Base-by-base conservation (phyloP, 1,140 invertebrate species). In the Colletes latitarsis region DNA sequence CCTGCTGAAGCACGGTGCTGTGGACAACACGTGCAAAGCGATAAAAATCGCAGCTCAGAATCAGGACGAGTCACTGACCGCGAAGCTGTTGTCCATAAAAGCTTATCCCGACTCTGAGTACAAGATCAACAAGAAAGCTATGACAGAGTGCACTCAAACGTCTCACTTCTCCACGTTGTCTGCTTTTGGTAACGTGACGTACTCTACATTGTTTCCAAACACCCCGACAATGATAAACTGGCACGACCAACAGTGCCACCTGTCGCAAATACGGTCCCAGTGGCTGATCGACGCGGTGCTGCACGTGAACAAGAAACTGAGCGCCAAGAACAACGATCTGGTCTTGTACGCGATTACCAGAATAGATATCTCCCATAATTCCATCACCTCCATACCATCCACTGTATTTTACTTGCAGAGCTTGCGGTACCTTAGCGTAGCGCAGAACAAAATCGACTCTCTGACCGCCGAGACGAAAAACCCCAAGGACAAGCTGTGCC, bases 211-310 rank as follows among this genome's bases (percentile, higher is more conserved):
- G 77, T 97, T 97, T 90, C 98, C 98, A 8, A 96, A 96, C 69
- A 96, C 95, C 57, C 95, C 98, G 0, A 98, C 98, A 0, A 98
- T 98, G 95, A 95, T 99, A 5, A 98, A 98, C 92, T 99, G 99
- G 99, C 97, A 99, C 84, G 96, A 97, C 86, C 96, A 98, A 84
- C 95, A 96, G 69, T 96, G 96, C 90, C 94, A 95, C 82, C 90
- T 97, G 52, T 93, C 94, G 85, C 93, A 96, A 90, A 95, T 97
- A 39, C 94, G 95, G 52, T 89, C 96, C 49, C 96, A 97, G 69
- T 99, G 98, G 98, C 90, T 99, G 10, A 95, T 95, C 14, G 96
- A 96, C 82, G 97, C 98, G 0, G 96, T 97, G 4, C 90, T 98
- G 41, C 95, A 96, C 79, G 95, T 98, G 0, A 99, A 99, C 92